Conservation (phyloP, 1,140 invertebrate species). For the Cotesia typhae region DNA sequence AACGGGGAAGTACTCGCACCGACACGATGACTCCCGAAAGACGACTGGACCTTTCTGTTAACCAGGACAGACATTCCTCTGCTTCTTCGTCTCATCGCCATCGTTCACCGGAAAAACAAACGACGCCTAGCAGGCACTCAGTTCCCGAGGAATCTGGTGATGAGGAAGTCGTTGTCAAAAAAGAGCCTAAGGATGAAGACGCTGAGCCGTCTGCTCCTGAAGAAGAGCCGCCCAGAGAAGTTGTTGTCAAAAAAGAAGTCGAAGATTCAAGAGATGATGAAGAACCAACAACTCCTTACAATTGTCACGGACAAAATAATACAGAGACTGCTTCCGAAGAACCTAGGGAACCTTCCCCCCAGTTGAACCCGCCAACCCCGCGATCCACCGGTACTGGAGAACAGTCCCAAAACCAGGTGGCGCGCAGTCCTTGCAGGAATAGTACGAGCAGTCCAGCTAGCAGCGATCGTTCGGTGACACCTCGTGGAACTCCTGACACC, state of each 20-base stretch:
- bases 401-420: conserved; percentile 41
- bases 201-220: conserved; percentile 51
- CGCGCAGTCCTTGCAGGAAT: conserved; percentile 70
- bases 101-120: conserved; percentile 77
- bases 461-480: conserved; percentile 78
- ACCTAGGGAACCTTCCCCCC: conserved; percentile 65
- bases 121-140: conserved; percentile 50
- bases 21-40: conserved; percentile 81
- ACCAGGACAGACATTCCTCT: conserved; percentile 63
- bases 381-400: conserved; percentile 55
- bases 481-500: conserved; percentile 74
- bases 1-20: conserved; percentile 76
- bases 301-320: conserved; percentile 54
- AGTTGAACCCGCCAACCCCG: conserved; percentile 68
- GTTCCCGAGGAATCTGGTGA: conserved; percentile 58
- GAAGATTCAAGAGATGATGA: conserved; percentile 61
- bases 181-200: conserved; percentile 62
- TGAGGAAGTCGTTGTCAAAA: conserved; percentile 63
- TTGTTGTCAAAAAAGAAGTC: conserved; percentile 62
- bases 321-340: conserved; percentile 54
- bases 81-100: conserved; percentile 67
- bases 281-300: conserved; percentile 52
- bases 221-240: conserved; percentile 50
- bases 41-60: conserved; percentile 72
- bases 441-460: conserved; percentile 74